Evolutionary conservation across 1,140 invertebrate species (phyloP), one percentile per base, ranked within the genome.

Genomic region (Andrena cerasifolii): DNA sequence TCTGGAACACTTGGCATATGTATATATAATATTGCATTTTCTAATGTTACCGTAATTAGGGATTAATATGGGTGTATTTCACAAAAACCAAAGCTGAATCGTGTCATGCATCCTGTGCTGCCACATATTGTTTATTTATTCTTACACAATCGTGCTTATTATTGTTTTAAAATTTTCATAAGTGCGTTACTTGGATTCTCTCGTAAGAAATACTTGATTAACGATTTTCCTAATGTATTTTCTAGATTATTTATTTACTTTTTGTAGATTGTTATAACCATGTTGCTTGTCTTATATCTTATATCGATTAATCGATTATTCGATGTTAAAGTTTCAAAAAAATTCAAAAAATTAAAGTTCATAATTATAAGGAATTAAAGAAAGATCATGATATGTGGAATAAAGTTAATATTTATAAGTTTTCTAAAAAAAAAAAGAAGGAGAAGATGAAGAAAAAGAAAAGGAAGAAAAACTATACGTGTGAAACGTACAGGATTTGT

Each of bases 51-150:
- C 83, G 83, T 82, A 85, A 87, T 84, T 81, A 87, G 79, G 78
- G 68, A 75, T 86, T 84, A 65, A 84, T 79, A 68, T 86, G 78
- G 62, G 72, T 87, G 77, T 87, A 79, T 84, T 84, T 85, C 85
- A 86, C 78, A 80, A 85, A 78, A 90, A 89, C 79, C 82, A 86
- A 87, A 83, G 78, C 72, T 58, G 74, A 80, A 66, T 68, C 59
- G 70, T 79, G 73, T 83, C 67, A 76, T 65, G 78, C 63, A 61
- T 83, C 71, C 81, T 73, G 47, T 76, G 54, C 68, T 84, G 78
- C 58, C 73, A 79, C 81, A 86, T 79, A 87, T 74, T 79, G 76
- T 82, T 86, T 87, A 88, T 87, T 89, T 88, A 85, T 87, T 89
- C 56, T 73, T 71, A 71, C 63, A 59, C 67, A 58, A 71, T 75